phyloP scores from a whole-genome alignment of 2,113 vertebrate genomes.

The Orthonyx spaldingii region DNA sequence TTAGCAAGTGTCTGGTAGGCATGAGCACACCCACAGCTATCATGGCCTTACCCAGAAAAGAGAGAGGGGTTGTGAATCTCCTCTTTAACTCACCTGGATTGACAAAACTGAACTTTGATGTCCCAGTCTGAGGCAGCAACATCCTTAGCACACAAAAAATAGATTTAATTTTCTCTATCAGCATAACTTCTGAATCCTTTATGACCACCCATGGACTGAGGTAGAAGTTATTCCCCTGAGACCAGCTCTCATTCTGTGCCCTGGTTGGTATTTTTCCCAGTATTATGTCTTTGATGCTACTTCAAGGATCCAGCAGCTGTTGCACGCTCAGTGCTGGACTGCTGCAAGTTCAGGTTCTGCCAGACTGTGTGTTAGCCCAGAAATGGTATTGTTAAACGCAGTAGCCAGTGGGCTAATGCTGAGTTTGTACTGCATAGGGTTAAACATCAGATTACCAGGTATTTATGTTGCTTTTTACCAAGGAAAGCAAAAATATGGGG shows the following conservation, averaged over 20 bases:
- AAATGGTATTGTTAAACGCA: background rate
- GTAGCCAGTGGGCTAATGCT: background rate
- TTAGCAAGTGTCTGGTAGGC: background rate
- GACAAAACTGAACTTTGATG: background rate
- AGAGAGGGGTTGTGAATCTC: background rate
- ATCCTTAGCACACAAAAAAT: background rate
- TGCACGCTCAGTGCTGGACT: background rate
- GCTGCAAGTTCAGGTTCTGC: background rate
- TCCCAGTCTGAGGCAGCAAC: background rate
- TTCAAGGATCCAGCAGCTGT: background rate
- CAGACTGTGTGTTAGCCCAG: background rate
- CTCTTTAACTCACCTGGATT: background rate
- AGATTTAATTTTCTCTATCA: background rate
- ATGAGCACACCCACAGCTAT: background rate
- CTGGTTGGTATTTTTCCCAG: background rate
- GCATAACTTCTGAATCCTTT: background rate
- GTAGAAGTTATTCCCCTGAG: background rate
- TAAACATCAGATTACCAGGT: background rate
- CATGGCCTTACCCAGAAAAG: background rate
- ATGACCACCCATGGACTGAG: background rate
- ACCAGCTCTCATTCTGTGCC: background rate
- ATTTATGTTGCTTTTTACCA: background rate
- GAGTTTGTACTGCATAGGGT: background rate
- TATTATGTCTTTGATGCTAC: background rate
- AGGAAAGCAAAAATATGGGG: background rate